Evolutionary conservation across 2,113 vertebrate species (phyloP), one percentile per base, ranked within the genome.

Genomic region (Muntiacus muntjak): DNA sequence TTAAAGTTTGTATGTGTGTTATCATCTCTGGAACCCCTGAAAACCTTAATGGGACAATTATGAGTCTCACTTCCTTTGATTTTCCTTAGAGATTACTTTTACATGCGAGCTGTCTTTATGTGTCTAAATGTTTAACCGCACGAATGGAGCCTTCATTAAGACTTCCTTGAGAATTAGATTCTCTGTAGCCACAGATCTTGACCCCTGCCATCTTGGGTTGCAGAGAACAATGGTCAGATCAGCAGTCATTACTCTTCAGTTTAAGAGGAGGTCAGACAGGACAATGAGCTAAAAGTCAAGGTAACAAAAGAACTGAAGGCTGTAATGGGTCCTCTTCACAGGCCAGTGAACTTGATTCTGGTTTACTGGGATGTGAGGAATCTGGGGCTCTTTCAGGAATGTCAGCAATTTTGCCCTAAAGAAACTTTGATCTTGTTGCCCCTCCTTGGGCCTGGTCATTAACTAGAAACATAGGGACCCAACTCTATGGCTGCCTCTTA

Each of bases 261-360:
- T 98, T 94, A 98, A 97, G 88, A 96, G 97, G 97, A 97, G 98
- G 98, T 98, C 98, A 98, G 92, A 76, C 94, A 97, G 94, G 97
- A 96, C 7, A 2, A 97, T 96, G 97, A 98, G 82, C 97, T 97
- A 87, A 98, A 97, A 98, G 97, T 98, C 98, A 98, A 98, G 98
- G 98, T 98, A 98, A 98, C 98, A 98, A 98, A 98, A 97, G 97
- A 93, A 95, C 2, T 10, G 83, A 98, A 30, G 10, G 57, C 89
- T 96, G 87, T 94, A 97, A 89, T 92, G 89, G 90, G 95, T 0
- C 10, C 97, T 97, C 90, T 98, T 98, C 97, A 97, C 98, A 97
- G 98, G 96, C 95, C 93, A 98, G 95, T 99, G 98, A 98, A 99
- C 98, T 99, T 99, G 99, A 98, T 98, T 98, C 98, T 98, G 98